A percentile compares a stretch with the other conserved stretches of the same genome.
These are phyloP conservation scores for Ochotona princeps DNA, from an alignment of 2,113 vertebrate species.

Conservation along the genomic window DNA sequence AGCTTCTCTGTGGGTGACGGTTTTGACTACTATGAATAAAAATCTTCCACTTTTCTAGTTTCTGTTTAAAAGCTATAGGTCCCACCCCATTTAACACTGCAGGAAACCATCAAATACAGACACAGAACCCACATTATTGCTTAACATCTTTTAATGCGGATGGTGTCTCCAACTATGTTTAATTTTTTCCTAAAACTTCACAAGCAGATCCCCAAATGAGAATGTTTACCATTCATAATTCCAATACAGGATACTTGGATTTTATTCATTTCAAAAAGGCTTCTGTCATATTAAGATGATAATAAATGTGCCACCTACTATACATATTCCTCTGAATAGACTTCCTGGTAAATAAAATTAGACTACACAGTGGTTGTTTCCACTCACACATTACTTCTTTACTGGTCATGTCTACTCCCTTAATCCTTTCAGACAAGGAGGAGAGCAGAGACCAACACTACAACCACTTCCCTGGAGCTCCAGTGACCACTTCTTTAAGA, in stretches of 20 bases:
- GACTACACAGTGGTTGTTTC: background rate
- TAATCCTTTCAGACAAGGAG: background rate
- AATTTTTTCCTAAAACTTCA: constrained; percentile 5
- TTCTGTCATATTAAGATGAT: background rate
- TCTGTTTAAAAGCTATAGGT: constrained; percentile 4
- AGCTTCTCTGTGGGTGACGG: background rate
- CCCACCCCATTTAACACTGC: background rate
- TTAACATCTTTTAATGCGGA: background rate
- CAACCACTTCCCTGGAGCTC: background rate
- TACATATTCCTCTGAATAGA: background rate
- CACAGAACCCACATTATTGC: background rate
- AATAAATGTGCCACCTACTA: constrained; percentile 16
- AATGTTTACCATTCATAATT: background rate
- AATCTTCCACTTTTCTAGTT: background rate
- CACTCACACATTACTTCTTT: constrained; percentile 17
- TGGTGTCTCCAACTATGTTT: background rate
- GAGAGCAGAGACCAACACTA: background rate
- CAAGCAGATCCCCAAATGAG: background rate
- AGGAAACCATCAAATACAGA: background rate
- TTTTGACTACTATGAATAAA: constrained; percentile 47
- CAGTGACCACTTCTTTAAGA: background rate
- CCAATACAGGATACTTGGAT: background rate
- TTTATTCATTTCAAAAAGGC: constrained; percentile 27
- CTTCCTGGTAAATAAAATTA: constrained; percentile 11
- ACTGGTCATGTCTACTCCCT: background rate